These are phyloP conservation scores for Cossypha caffra DNA, from an alignment of 2,797 vertebrate species.

Conservation along the genomic window DNA sequence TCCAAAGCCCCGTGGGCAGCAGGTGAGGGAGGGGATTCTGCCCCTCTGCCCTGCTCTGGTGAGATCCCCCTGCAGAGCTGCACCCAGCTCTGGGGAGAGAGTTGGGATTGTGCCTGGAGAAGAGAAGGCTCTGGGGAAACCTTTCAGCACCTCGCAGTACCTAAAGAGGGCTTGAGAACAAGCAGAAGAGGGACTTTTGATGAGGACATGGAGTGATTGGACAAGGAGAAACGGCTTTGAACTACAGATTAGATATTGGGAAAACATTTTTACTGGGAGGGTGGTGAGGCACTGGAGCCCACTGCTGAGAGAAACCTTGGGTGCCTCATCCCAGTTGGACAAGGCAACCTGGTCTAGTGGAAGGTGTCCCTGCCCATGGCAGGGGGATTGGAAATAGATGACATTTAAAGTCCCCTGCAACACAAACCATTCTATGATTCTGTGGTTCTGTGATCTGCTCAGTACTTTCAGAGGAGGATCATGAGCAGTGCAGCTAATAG, in stretches of 20 bases:
- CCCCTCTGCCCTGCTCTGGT: not conserved
- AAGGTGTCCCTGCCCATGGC: not conserved
- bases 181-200: not conserved
- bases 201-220: too few relatives aligned
- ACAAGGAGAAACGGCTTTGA: not conserved
- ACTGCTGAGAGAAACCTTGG: too few relatives aligned
- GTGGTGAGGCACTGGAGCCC: not conserved
- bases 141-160: not conserved
- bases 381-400: not conserved
- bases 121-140: not conserved
- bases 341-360: fast-evolving
- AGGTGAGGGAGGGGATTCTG: not conserved
- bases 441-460: not conserved
- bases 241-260: not conserved
- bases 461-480: not conserved
- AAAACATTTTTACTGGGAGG: not conserved
- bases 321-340: not conserved
- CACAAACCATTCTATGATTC: not conserved
- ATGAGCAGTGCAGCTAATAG: not conserved
- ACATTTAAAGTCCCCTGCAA: not conserved
- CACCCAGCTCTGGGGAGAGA: not conserved
- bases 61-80: not conserved
- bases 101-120: not conserved
- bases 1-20: fast-evolving
- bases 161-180: not conserved